Evolutionary conservation across 1,140 invertebrate genomes (phyloP), one percentile per base, ranked within the genome.

Genomic region (Leptinotarsa texana): DNA sequence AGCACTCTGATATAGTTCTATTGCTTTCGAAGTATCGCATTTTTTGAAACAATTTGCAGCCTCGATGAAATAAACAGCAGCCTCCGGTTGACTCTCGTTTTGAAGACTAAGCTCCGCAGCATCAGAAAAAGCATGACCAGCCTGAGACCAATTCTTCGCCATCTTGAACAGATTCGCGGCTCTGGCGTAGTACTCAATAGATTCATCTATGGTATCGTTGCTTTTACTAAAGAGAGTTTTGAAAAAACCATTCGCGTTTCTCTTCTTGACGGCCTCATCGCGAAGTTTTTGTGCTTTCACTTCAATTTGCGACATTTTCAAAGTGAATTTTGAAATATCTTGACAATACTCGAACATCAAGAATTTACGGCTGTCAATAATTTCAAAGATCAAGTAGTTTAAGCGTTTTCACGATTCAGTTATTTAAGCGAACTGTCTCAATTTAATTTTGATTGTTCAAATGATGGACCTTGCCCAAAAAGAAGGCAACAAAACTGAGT

Each of bases 151-250:
- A 82, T 98, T 98, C 86, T 99, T 99, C 13, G 95, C 93, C 94
- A 99, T 98, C 89, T 99, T 99, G 86, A 97, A 99, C 82, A 96
- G 90, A 87, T 99, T 99, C 13, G 94, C 98, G 47, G 96, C 98
- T 81, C 96, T 90, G 75, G 96, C 93, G 86, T 97, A 99, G 84
- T 96, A 94, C 86, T 98, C 97, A 73, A 97, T 94, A 11, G 97
- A 96, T 83, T 98, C 96, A 86, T 98, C 96, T 22, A 62, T 65
- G 62, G 22, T 47, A 49, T 22, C 63, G 24, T 11, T 22, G 42
- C 27, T 66, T 91, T 86, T 96, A 94, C 94, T 94, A 87, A 97
- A 97, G 63, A 98, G 87, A 76, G 93, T 93, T 57, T 93, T 91
- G 76, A 98, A 93, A 86, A 98, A 96, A 76, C 94, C 90, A 87